A percentile compares a stretch with the other conserved stretches of the same genome.
These are phyloP conservation scores for Anthophora plumipes DNA, from an alignment of 2,888 invertebrate genomes.

Conservation along the genomic window DNA sequence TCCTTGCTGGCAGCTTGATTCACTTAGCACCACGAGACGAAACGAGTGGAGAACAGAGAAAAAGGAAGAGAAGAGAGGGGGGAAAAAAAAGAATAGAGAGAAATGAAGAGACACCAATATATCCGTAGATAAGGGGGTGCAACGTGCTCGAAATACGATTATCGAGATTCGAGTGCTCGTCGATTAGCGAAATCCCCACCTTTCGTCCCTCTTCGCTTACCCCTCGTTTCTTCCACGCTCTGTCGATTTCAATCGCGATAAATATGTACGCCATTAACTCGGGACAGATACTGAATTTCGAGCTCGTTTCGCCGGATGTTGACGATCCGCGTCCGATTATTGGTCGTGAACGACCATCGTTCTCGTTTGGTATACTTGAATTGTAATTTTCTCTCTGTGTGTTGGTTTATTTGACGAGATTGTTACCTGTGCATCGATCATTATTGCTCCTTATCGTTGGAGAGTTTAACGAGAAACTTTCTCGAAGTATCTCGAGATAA, in stretches of 20 bases:
- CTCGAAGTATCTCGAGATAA: slow-evolving; percentile 39
- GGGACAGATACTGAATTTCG: slow-evolving; percentile 27
- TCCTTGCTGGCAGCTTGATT: slow-evolving; percentile 27
- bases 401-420: neutral
- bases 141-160: slow-evolving; percentile 38
- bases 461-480: slow-evolving; percentile 40
- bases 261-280: slow-evolving; percentile 49
- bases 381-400: neutral
- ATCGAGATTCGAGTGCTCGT: slow-evolving; percentile 40
- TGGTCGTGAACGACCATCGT: neutral
- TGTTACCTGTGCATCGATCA: slow-evolving; percentile 61
- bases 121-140: slow-evolving; percentile 46
- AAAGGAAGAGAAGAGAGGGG: too few species aligned
- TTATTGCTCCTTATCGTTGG: slow-evolving; percentile 49
- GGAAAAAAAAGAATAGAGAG: neutral
- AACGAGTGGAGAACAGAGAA: neutral
- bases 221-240: slow-evolving; percentile 23
- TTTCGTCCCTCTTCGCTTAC: slow-evolving; percentile 9
- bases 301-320: slow-evolving; percentile 29
- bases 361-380: neutral
- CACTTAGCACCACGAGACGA: slow-evolving; percentile 25
- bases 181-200: slow-evolving; percentile 41
- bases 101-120: slow-evolving; percentile 7
- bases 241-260: slow-evolving; percentile 54
- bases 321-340: slow-evolving; percentile 45